A percentile compares a stretch with the other conserved stretches of the same genome.
Evolutionary conservation across 92 coral and sea anemone genomes (phyloP).

Genomic region (Palythoa heliodiscus): DNA sequence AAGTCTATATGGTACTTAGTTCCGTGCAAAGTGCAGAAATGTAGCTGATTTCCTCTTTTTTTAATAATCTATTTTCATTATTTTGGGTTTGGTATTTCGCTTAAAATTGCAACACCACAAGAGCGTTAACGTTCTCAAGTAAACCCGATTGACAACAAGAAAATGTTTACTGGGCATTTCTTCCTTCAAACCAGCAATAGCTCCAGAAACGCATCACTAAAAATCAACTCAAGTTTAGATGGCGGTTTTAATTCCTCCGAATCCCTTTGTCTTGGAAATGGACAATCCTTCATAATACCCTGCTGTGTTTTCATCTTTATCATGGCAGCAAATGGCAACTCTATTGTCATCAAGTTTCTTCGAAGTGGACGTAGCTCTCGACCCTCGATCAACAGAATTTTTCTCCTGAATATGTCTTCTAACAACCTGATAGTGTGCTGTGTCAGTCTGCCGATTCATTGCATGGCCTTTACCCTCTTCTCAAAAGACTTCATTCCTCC

Average conservation of each 20-base stretch:
- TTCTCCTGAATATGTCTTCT: constrained; percentile 36
- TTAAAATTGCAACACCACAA: too few relatives aligned
- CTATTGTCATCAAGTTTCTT: constrained; percentile 43
- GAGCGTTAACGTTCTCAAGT: too few relatives aligned
- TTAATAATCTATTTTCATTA: too few relatives aligned
- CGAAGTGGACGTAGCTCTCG: constrained; percentile 24
- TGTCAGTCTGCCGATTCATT: constrained; percentile 55
- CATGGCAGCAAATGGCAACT: constrained; percentile 44
- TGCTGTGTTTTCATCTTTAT: constrained; percentile 1
- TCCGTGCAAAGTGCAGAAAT: too few relatives aligned
- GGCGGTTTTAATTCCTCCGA: not conserved
- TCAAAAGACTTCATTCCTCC: constrained; percentile 19
- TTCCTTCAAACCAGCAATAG: too few relatives aligned
- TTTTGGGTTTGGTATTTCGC: too few relatives aligned
- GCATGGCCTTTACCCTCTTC: constrained; percentile 42
- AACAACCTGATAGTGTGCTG: constrained; percentile 51
- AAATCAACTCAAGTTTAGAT: not conserved
- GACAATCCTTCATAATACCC: not conserved
- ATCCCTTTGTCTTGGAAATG: constrained; percentile 15
- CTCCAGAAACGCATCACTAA: not conserved
- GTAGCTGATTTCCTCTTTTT: too few relatives aligned
- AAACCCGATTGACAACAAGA: too few relatives aligned
- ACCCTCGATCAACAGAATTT: constrained; percentile 38
- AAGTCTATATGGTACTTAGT: too few relatives aligned
- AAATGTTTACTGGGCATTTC: too few relatives aligned